These are phyloP conservation scores for Sula dactylatra DNA, from an alignment of 2,113 vertebrate species.

Conservation along the genomic window DNA sequence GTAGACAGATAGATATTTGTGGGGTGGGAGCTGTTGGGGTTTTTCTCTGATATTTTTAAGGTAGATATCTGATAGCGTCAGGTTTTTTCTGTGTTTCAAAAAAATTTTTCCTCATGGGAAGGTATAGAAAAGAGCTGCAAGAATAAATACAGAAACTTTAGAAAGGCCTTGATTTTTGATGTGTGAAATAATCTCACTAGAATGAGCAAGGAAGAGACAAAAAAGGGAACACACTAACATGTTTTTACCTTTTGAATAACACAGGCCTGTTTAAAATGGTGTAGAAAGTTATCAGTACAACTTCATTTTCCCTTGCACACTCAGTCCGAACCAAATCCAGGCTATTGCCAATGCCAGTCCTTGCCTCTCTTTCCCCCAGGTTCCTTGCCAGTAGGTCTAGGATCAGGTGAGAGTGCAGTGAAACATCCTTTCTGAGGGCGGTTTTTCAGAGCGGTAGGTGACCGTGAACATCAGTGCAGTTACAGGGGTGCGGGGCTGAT, in stretches of 20 bases:
- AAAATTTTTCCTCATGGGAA: not conserved
- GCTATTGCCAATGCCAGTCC: not conserved
- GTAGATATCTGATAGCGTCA: not conserved
- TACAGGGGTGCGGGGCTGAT: accelerated
- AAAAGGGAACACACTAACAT: not conserved
- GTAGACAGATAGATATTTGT: not conserved
- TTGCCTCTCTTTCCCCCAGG: not conserved
- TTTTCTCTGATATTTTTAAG: not conserved
- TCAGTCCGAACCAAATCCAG: not conserved
- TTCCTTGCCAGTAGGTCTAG: not conserved
- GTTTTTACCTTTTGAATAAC: not conserved
- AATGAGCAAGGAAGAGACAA: not conserved
- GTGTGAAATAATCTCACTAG: not conserved
- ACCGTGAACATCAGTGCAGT: accelerated
- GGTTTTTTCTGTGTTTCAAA: not conserved
- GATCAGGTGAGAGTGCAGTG: too few species aligned
- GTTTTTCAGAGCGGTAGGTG: not conserved
- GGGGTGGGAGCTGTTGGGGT: not conserved
- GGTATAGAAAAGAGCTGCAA: not conserved
- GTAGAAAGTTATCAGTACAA: not conserved
- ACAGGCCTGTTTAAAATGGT: not conserved
- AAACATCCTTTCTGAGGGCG: not conserved
- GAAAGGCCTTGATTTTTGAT: not conserved
- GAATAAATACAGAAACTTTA: not conserved
- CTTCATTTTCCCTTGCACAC: not conserved